Conservation (phyloP, 2,888 invertebrate genomes). For the Platycheirus albimanus region DNA sequence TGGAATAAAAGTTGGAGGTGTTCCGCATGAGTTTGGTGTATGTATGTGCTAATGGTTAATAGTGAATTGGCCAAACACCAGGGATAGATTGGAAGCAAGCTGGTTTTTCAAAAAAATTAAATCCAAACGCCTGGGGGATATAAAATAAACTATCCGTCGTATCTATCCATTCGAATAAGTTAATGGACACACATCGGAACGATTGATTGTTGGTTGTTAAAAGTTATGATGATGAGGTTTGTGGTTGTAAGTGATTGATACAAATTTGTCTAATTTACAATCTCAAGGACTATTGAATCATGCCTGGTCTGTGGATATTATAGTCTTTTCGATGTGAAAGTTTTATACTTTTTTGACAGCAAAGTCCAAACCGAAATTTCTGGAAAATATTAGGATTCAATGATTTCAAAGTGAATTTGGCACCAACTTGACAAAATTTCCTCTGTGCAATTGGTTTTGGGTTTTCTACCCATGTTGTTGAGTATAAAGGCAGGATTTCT, state of each 20-base stretch:
- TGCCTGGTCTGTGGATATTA: too few species aligned
- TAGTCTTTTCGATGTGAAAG: too few species aligned
- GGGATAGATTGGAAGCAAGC: neutral
- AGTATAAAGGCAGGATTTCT: too few species aligned
- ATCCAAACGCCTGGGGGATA: slow-evolving; percentile 17
- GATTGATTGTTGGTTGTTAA: slow-evolving; percentile 10
- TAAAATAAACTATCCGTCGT: neutral
- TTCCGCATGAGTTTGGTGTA: slow-evolving; percentile 22
- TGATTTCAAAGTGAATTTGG: too few species aligned
- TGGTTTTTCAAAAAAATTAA: slow-evolving; percentile 5
- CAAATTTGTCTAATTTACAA: neutral
- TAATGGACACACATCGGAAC: slow-evolving; percentile 25
- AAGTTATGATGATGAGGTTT: slow-evolving; percentile 3
- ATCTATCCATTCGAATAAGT: slow-evolving; percentile 20
- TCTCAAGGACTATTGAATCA: neutral
- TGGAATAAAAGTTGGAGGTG: slow-evolving; percentile 16
- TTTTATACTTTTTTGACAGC: too few species aligned
- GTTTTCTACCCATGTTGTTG: too few species aligned
- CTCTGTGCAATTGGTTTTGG: too few species aligned
- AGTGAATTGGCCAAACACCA: neutral
- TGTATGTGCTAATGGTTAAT: slow-evolving; percentile 4
- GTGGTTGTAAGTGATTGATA: neutral
- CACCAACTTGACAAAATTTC: too few species aligned
- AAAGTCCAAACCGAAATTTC: too few species aligned
- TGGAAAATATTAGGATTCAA: too few species aligned